phyloP scores from a whole-genome alignment of 2,888 invertebrate genomes.

The Rugalucina vietnamica region DNA sequence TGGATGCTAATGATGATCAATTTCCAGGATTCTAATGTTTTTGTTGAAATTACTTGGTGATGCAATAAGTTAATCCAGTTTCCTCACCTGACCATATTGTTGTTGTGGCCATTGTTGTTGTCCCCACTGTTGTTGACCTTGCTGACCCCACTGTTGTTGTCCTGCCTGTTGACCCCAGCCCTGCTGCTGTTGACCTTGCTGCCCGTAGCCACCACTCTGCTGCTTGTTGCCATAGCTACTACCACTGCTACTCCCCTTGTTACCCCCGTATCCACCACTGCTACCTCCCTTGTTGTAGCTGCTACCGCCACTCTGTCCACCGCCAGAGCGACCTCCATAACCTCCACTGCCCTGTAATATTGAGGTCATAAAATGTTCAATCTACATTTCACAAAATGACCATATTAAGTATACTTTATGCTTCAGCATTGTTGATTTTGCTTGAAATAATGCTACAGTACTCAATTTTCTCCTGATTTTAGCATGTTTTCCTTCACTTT shows the following conservation, averaged over 20 bases:
- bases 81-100: conserved; percentile 60
- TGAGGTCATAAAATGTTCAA: no score
- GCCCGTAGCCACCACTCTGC: conserved; percentile 38
- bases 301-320: neutral
- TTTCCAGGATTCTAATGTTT: no score
- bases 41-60: no score
- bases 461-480: no score
- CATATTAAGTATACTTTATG: no score
- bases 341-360: conserved; percentile 29
- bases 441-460: no score
- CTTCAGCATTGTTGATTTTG: no score
- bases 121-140: conserved; percentile 47
- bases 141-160: conserved; percentile 49
- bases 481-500: no score
- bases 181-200: conserved; percentile 42
- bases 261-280: conserved; percentile 44
- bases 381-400: no score
- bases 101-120: conserved; percentile 42
- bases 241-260: conserved; percentile 60
- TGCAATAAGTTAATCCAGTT: no score
- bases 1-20: no score
- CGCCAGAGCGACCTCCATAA: neutral
- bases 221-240: conserved; percentile 37
- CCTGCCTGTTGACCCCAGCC: conserved; percentile 69
- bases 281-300: neutral